These are phyloP conservation scores for Gallinago undulata DNA, from an alignment of 2,113 vertebrate genomes.

Conservation along the genomic window DNA sequence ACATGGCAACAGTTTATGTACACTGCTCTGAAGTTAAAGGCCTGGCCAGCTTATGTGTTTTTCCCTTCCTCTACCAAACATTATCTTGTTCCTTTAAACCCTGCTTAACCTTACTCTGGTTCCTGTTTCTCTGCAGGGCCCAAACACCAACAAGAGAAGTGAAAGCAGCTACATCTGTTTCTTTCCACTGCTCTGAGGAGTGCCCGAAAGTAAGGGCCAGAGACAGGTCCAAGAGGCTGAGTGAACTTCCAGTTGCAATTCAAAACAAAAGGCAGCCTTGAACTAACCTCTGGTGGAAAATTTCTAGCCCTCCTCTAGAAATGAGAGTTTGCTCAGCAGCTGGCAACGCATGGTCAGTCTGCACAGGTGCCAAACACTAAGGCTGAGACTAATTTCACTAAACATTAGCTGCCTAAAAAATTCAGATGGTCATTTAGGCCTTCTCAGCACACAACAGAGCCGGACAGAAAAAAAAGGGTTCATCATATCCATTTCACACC, in stretches of 20 bases:
- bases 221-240: background rate
- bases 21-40: background rate
- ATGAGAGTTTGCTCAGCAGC: background rate
- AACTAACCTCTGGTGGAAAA: background rate
- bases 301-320: background rate
- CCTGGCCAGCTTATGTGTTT: background rate
- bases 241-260: background rate
- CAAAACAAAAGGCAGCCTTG: background rate
- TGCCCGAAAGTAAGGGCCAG: background rate
- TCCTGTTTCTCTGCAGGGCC: slow-evolving; percentile 45
- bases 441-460: background rate
- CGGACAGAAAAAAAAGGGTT: background rate
- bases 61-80: slow-evolving; percentile 7
- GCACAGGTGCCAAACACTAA: background rate
- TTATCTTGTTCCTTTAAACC: slow-evolving; percentile 55
- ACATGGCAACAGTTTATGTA: slow-evolving; percentile 1
- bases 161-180: slow-evolving; percentile 42
- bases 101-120: slow-evolving; percentile 25
- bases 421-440: background rate
- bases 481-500: background rate
- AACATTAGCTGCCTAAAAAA: background rate
- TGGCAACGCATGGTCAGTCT: background rate
- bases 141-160: slow-evolving; percentile 16
- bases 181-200: background rate
- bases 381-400: background rate